Conservation (phyloP, 1,140 invertebrate genomes). For the Cecropterus lyciades region DNA sequence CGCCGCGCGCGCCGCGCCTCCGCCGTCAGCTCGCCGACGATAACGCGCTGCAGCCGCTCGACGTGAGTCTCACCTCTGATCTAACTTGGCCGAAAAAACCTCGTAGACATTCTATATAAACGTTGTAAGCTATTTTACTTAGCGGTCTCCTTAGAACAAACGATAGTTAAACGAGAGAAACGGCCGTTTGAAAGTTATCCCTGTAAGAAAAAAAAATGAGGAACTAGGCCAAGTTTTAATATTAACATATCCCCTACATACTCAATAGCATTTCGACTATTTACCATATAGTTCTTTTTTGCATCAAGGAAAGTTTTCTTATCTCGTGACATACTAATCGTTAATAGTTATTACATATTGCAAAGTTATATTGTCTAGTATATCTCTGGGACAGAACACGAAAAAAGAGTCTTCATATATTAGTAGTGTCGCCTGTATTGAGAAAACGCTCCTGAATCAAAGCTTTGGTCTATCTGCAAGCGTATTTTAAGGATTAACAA, state of each 20-base stretch:
- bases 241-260: too few relatives aligned
- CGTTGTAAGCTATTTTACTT: background rate
- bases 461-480: constrained; percentile 20
- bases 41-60: constrained; percentile 66
- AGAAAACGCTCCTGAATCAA: constrained; percentile 3
- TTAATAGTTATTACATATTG: background rate
- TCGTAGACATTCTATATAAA: background rate
- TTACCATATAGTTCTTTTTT: background rate
- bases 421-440: background rate
- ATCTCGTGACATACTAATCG: background rate
- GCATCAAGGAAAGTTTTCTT: constrained; percentile 5
- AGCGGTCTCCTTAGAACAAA: background rate
- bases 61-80: constrained; percentile 45
- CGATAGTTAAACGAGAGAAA: background rate
- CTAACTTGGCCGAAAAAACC: background rate
- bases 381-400: too few relatives aligned
- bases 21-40: constrained; percentile 69
- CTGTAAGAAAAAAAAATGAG: background rate
- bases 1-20: constrained; percentile 40
- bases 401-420: too few relatives aligned
- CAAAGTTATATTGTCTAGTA: too few relatives aligned
- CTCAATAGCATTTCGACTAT: too few relatives aligned
- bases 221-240: constrained; percentile 7
- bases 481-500: constrained; percentile 8
- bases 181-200: background rate